Conservation (phyloP, 2,888 invertebrate species). For the Apamea anceps region DNA sequence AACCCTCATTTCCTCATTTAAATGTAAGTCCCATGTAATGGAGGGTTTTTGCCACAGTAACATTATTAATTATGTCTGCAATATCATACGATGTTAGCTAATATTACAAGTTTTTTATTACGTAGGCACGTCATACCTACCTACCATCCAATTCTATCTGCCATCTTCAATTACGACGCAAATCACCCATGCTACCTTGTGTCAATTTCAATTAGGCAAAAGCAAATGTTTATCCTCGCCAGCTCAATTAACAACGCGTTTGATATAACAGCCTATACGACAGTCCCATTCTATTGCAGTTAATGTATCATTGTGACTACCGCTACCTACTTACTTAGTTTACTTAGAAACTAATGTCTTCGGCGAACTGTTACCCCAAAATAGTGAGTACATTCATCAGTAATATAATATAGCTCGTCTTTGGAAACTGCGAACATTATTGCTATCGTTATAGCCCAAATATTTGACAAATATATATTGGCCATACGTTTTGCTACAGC, state of each 20-base stretch:
- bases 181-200: conserved; percentile 53
- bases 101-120: conserved; percentile 3
- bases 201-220: conserved; percentile 81
- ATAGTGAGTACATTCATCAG: background rate
- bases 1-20: background rate
- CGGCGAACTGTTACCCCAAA: background rate
- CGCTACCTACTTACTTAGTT: conserved; percentile 14
- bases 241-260: conserved; percentile 72
- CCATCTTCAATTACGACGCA: conserved; percentile 52
- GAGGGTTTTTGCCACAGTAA: background rate
- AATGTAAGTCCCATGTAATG: background rate
- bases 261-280: conserved; percentile 17
- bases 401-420: background rate
- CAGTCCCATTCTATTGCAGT: conserved; percentile 10
- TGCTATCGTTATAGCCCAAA: background rate
- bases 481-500: conserved; percentile 3
- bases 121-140: conserved; percentile 12
- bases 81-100: background rate
- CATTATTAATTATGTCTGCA: conserved; percentile 2
- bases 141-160: conserved; percentile 32
- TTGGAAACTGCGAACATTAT: conserved; percentile 1
- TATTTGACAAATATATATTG: conserved; percentile 13
- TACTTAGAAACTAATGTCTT: conserved; percentile 15
- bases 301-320: background rate
- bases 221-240: conserved; percentile 73